Evolutionary conservation across 2,797 vertebrate genomes (phyloP), one percentile per base, ranked within the genome.

Genomic region (Danio tinwini): DNA sequence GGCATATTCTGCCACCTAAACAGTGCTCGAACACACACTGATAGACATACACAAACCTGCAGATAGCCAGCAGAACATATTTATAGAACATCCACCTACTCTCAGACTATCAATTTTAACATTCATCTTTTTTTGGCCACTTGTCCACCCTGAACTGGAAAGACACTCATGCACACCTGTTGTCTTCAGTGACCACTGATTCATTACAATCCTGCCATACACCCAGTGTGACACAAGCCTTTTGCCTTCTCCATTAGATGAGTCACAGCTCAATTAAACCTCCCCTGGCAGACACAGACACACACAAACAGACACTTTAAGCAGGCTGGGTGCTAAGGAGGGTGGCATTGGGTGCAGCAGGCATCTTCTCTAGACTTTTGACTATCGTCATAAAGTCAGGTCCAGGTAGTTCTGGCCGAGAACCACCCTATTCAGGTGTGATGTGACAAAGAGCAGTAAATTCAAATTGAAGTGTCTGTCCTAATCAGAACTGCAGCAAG

Each of bases 201-300:
- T 83, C 74, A 84, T 81, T 84, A 73, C 45, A 45, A 56, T 47
- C 55, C 63, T 64, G 79, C 56, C 69, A 74, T 78, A 79, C 74
- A 40, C 70, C 74, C 74, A 62, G 77, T 81, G 74, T 77, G 74
- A 76, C 73, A 79, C 65, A 64, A 82, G 77, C 77, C 63, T 74
- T 47, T 82, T 71, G 68, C 77, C 67, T 80, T 83, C 67, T 68
- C 62, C 74, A 80, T 82, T 81, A 74, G 78, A 78, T 85, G 84
- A 85, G 68, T 85, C 84, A 85, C 78, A 74, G 74, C 79, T 84
- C 79, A 81, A 84, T 84, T 81, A 84, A 77, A 81, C 74, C 79
- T 74, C 74, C 70, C 74, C 50, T 29, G 78, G 71, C 62, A 63
- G 73, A 78, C 69, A 77, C 55, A 40, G 49, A 12, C 64, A 44